These are phyloP conservation scores for Podarcis lilfordi DNA, from an alignment of 2,797 vertebrate genomes.

Conservation along the genomic window DNA sequence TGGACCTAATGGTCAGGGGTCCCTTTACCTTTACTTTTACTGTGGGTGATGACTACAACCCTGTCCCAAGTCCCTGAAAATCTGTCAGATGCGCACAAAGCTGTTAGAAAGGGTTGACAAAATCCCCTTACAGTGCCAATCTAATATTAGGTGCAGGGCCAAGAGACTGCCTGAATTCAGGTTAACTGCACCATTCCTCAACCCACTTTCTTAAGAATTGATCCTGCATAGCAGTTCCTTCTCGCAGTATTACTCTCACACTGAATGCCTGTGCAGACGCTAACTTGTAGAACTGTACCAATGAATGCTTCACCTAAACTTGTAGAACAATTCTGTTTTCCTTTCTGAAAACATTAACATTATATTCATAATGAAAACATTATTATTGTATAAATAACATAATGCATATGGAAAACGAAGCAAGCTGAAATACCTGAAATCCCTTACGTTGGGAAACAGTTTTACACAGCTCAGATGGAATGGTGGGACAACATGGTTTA, in stretches of 20 bases:
- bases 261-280: not conserved
- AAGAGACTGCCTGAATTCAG: too few species aligned
- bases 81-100: not conserved
- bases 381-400: not conserved
- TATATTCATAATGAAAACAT: too few species aligned
- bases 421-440: not conserved
- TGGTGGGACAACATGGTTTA: not conserved
- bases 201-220: not conserved
- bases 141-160: not conserved
- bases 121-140: not conserved
- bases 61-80: not conserved
- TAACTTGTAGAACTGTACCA: not conserved
- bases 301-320: not conserved
- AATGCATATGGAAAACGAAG: not conserved
- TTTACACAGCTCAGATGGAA: not conserved
- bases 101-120: not conserved
- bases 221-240: not conserved
- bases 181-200: not conserved
- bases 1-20: too few species aligned
- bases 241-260: not conserved
- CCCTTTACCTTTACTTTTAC: too few species aligned
- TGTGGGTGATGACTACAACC: not conserved
- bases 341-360: too few species aligned
- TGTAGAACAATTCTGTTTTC: not conserved
- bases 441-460: not conserved